Evolutionary conservation across 2,113 vertebrate genomes (phyloP), one percentile per base, ranked within the genome.

Genomic region (Vulpes ferrilata): DNA sequence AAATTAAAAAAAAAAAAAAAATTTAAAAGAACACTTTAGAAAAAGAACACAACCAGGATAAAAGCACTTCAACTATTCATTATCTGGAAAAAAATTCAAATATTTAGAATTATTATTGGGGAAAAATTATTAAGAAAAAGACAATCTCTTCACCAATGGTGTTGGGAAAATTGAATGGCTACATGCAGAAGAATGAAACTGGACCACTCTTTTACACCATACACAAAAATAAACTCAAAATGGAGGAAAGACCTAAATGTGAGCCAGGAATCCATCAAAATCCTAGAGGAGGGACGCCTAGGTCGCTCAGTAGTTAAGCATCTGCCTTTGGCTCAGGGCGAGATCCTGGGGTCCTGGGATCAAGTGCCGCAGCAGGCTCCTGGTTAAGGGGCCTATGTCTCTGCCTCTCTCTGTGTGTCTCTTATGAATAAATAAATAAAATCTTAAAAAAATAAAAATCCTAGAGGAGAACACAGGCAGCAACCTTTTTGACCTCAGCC

Each of bases 101-200:
- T 53, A 82, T 62, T 62, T 64, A 96, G 35, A 88, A 97, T 92
- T 20, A 95, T 87, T 84, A 93, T 12, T 65, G 8, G 35, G 12
- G 38, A 20, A 95, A 16, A 20, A 5, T 1, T 38, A 53, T 95
- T 65, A 65, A 87, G 64, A 60, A 82, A 69, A 69, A 19, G 32
- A 69, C 67, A 69, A 5, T 69, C 32, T 35, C 67, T 69, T 69
- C 67, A 69, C n/a, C 32, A 69, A 69, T 35, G 32, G 8, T 69
- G 7, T 20, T 69, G 67, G 67, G 32, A 20, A 19, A 69, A 35
- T 19, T 69, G 32, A n/a, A 69, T n/a, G 20, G 67, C 32, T 32
- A 19, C 67, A 69, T 69, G 32, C 67, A 69, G 32, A 69, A 69
- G 16, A 69, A 69, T 35, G 67, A 69, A 69, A 69, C 57, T 59